Conservation (phyloP, 1,140 invertebrate species). For the Cyrtorhinus lividipennis region DNA sequence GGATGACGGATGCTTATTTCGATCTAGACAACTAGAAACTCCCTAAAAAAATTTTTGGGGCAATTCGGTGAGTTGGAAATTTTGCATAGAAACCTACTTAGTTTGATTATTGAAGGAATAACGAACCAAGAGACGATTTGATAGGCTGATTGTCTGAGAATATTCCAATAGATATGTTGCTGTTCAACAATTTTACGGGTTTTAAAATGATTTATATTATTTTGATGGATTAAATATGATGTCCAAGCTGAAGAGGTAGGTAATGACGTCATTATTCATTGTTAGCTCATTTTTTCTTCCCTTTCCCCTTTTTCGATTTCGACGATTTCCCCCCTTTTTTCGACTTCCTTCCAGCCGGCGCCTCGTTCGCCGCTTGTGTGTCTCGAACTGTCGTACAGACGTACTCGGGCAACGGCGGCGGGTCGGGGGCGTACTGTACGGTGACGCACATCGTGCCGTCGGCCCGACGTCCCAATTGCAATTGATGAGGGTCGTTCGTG, state of each 20-base stretch:
- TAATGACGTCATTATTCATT: neutral
- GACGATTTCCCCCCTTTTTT: conserved; percentile 2
- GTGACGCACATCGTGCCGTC: conserved; percentile 11
- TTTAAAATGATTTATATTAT: no score
- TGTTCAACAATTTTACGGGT: no score
- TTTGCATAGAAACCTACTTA: no score
- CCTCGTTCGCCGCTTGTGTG: neutral
- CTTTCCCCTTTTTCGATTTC: conserved; percentile 6
- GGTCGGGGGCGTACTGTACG: neutral
- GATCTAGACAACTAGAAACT: no score
- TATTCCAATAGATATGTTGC: no score
- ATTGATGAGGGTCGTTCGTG: neutral
- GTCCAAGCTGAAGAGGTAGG: neutral
- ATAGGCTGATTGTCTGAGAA: no score
- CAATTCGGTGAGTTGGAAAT: no score
- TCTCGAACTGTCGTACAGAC: neutral
- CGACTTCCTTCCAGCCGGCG: neutral
- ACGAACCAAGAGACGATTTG: no score
- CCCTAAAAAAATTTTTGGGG: no score
- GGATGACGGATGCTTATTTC: no score
- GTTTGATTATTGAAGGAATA: no score
- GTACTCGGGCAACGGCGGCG: neutral
- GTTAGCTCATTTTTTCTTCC: conserved; percentile 5
- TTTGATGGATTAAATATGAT: no score
- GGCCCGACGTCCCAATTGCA: neutral